Conservation (phyloP, 2,888 invertebrate species). For the Zaprionus lineosus region DNA sequence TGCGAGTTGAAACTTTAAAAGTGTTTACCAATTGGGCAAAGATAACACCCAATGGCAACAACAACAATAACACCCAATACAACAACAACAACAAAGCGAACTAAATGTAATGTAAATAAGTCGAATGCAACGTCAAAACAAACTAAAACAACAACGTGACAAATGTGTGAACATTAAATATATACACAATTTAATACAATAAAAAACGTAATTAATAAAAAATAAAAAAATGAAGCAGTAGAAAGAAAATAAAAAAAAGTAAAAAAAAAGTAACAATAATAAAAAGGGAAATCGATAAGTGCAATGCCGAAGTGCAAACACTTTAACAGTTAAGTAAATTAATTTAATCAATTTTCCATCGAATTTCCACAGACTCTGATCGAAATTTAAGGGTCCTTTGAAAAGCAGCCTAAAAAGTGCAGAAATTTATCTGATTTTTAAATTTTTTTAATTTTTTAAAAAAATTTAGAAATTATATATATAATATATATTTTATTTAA, state of each 20-base stretch:
- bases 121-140: constrained; percentile 55
- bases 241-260: constrained; percentile 27
- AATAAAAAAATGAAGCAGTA: constrained; percentile 13
- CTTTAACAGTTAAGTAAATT: too few species aligned
- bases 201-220: constrained; percentile 2
- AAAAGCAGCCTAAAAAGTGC: too few species aligned
- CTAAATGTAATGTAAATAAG: constrained; percentile 57
- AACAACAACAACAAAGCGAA: constrained; percentile 19
- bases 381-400: too few species aligned
- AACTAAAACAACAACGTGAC: constrained; percentile 66
- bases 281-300: constrained; percentile 10
- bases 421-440: too few species aligned
- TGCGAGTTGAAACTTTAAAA: constrained; percentile 41
- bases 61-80: constrained; percentile 1
- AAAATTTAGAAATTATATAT: too few species aligned
- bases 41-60: constrained; percentile 39
- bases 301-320: constrained; percentile 6
- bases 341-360: too few species aligned
- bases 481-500: too few species aligned
- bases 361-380: too few species aligned
- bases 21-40: constrained; percentile 58
- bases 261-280: constrained; percentile 1
- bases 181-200: constrained; percentile 33
- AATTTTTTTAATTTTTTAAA: too few species aligned
- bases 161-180: constrained; percentile 71